Evolutionary conservation across 1,140 invertebrate species (phyloP).

Genomic region (Berghia stephanieae): DNA sequence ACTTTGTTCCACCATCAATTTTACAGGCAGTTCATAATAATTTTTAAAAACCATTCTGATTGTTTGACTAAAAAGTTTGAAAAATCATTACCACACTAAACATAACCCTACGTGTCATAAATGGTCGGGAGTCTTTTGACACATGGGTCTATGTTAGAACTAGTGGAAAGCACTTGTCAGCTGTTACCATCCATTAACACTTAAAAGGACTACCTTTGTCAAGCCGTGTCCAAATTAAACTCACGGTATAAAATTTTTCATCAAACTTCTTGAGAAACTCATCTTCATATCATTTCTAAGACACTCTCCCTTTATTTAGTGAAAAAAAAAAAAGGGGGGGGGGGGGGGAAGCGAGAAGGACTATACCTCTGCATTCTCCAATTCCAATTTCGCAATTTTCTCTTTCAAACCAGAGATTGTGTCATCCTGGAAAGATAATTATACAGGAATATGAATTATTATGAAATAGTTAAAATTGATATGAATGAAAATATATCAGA

Average conservation of each 20-base stretch:
- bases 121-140: too few relatives aligned
- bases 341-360: conserved; percentile 12
- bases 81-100: too few relatives aligned
- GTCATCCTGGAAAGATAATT: not conserved
- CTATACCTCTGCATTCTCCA: conserved; percentile 17
- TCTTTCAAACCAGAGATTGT: not conserved
- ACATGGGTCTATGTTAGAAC: too few relatives aligned
- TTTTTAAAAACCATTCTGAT: too few relatives aligned
- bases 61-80: too few relatives aligned
- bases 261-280: too few relatives aligned
- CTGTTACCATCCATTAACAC: too few relatives aligned
- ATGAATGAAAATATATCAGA: not conserved
- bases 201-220: not conserved
- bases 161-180: too few relatives aligned
- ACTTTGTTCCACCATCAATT: too few relatives aligned
- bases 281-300: not conserved
- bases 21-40: too few relatives aligned
- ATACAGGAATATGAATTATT: not conserved
- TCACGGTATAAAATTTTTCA: not conserved
- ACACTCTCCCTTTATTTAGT: not conserved
- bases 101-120: too few relatives aligned
- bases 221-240: not conserved
- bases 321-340: not conserved
- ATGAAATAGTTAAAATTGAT: not conserved
- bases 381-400: conserved; percentile 15